phyloP scores from a whole-genome alignment of 2,888 invertebrate genomes.

The Diarsia rubi region DNA sequence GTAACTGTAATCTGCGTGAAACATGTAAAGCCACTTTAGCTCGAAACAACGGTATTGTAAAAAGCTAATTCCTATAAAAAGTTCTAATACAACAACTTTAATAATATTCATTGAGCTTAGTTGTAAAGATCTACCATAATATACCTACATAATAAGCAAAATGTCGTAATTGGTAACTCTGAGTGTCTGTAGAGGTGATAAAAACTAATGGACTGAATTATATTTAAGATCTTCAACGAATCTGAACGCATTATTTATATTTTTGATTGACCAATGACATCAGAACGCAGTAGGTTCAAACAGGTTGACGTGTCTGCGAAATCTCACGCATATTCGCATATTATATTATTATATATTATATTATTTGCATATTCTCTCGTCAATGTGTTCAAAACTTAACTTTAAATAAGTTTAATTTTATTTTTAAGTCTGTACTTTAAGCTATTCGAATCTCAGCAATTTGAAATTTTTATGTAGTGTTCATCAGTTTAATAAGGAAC shows the following conservation, averaged over 20 bases:
- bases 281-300: constrained; percentile 18
- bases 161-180: constrained; percentile 52
- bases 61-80: background rate
- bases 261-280: constrained; percentile 43
- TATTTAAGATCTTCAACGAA: constrained; percentile 76
- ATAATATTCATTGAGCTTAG: constrained; percentile 19
- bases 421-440: constrained; percentile 1
- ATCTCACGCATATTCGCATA: background rate
- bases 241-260: constrained; percentile 61
- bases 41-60: background rate
- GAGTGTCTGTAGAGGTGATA: constrained; percentile 61
- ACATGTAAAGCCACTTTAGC: background rate
- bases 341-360: too few species aligned
- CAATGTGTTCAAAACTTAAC: constrained; percentile 8
- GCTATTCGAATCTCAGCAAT: constrained; percentile 36
- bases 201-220: constrained; percentile 71
- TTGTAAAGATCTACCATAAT: constrained; percentile 25
- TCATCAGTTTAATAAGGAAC: background rate
- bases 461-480: background rate
- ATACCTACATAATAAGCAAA: constrained; percentile 37
- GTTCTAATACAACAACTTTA: constrained; percentile 20
- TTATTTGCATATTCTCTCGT: too few species aligned
- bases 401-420: constrained; percentile 25
- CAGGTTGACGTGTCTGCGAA: background rate
- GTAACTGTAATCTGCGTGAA: background rate